Evolutionary conservation across 2,797 vertebrate species (phyloP).

Genomic region (Saxicola maurus): DNA sequence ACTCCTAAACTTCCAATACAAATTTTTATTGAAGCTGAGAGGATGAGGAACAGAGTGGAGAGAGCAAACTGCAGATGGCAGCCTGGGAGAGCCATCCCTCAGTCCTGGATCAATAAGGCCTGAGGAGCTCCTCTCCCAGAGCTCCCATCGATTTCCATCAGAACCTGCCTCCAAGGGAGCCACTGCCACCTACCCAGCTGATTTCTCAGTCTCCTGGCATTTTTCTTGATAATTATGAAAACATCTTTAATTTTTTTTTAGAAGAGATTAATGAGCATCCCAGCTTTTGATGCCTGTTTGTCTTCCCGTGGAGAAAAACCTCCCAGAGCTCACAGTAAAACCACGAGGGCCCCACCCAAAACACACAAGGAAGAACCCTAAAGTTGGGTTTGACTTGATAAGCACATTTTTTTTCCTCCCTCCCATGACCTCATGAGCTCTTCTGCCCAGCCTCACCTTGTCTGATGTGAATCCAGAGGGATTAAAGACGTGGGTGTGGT

Average conservation of each 20-base stretch:
- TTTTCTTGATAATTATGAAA: not conserved
- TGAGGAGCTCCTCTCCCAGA: not conserved
- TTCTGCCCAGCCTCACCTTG: not conserved
- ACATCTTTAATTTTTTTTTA: not conserved
- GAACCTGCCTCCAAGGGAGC: not conserved
- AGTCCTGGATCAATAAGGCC: not conserved
- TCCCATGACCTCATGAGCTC: not conserved
- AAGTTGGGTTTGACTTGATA: not conserved
- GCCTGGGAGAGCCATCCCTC: not conserved
- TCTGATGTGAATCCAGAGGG: not conserved
- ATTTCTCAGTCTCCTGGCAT: not conserved
- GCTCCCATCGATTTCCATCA: not conserved
- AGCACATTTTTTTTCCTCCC: not conserved
- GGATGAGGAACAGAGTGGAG: not conserved
- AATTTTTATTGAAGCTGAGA: not conserved
- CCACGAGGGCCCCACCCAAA: not conserved
- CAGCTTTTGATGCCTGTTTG: not conserved
- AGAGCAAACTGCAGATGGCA: not conserved
- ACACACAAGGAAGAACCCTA: rapidly evolving
- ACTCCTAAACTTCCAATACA: not conserved
- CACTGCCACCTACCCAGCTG: not conserved
- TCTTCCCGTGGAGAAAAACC: not conserved
- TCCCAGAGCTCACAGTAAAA: rapidly evolving
- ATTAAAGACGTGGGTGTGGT: not conserved
- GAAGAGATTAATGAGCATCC: not conserved